A percentile compares a stretch with the other conserved stretches of the same genome.
Evolutionary conservation across 2,888 invertebrate genomes (phyloP).

Genomic region (Dynastes tityus): DNA sequence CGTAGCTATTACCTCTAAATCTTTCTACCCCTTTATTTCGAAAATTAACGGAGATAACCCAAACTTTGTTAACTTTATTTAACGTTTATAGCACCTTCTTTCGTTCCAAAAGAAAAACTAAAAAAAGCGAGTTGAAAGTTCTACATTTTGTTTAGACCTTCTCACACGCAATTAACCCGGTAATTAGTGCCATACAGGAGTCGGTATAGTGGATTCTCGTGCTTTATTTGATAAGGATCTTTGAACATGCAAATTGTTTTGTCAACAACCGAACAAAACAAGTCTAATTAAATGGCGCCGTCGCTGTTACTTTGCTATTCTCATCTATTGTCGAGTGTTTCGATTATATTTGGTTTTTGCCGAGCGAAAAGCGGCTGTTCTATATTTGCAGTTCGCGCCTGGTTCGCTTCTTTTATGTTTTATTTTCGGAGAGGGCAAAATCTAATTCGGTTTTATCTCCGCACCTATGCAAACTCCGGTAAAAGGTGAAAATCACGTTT

Average conservation of each 20-base stretch:
- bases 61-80: background rate
- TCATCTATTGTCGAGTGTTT: slow-evolving; percentile 33
- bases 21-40: background rate
- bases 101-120: background rate
- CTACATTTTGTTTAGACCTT: slow-evolving; percentile 5
- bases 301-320: slow-evolving; percentile 26
- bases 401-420: slow-evolving; percentile 17
- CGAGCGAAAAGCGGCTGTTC: background rate
- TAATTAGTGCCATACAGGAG: slow-evolving; percentile 28
- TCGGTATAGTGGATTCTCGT: slow-evolving; percentile 18
- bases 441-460: slow-evolving; percentile 28
- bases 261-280: slow-evolving; percentile 38
- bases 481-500: slow-evolving; percentile 34
- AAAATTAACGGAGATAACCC: background rate
- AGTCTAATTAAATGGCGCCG: slow-evolving; percentile 31
- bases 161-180: slow-evolving; percentile 16
- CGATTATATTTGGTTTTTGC: slow-evolving; percentile 33
- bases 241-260: slow-evolving; percentile 36
- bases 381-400: slow-evolving; percentile 5
- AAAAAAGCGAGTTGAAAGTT: background rate
- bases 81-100: background rate
- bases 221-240: slow-evolving; percentile 44
- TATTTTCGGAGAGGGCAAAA: background rate
- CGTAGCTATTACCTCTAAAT: background rate
- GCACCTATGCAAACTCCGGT: background rate